Conservation (phyloP, 30 jellyfish, hydroid and myxozoan species). For the Aurelia coerulea region DNA sequence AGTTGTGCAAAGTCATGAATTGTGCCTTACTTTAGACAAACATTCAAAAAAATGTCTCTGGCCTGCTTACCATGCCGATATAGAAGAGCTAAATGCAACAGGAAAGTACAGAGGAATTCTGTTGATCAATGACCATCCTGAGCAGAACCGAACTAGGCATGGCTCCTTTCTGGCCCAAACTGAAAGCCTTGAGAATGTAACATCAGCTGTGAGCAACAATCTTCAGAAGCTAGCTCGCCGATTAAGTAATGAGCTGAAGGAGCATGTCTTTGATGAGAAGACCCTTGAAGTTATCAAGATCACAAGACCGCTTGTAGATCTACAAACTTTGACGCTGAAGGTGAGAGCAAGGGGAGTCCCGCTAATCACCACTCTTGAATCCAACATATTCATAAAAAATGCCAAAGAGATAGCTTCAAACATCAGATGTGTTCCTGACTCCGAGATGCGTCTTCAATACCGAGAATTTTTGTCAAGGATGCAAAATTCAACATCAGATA, state of each 20-base stretch:
- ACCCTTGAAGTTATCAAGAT: not conserved
- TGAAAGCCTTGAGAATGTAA: not conserved
- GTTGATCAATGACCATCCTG: not conserved
- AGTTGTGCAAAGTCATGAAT: not conserved
- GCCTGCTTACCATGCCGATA: conserved; percentile 17
- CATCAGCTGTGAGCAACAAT: not conserved
- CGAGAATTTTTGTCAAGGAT: conserved; percentile 12
- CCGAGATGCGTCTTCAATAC: conserved; percentile 20
- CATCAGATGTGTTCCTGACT: not conserved
- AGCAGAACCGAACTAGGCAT: not conserved
- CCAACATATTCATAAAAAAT: conserved; percentile 5
- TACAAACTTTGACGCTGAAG: conserved; percentile 4
- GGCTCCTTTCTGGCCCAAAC: not conserved
- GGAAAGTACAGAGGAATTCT: conserved; percentile 17
- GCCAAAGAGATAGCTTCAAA: conserved; percentile 27
- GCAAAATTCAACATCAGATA: not conserved
- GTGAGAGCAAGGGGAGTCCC: not conserved
- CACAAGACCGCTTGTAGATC: conserved; percentile 10
- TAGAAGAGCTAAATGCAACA: not conserved
- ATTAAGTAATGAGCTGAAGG: not conserved
- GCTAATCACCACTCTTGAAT: conserved; percentile 19
- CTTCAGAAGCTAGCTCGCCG: conserved; percentile 2
- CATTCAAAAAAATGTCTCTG: not conserved
- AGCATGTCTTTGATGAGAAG: conserved; percentile 3
- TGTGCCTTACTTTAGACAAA: not conserved